Base-by-base conservation (phyloP, 2,888 invertebrate genomes). In the Polyommatus icarus region DNA sequence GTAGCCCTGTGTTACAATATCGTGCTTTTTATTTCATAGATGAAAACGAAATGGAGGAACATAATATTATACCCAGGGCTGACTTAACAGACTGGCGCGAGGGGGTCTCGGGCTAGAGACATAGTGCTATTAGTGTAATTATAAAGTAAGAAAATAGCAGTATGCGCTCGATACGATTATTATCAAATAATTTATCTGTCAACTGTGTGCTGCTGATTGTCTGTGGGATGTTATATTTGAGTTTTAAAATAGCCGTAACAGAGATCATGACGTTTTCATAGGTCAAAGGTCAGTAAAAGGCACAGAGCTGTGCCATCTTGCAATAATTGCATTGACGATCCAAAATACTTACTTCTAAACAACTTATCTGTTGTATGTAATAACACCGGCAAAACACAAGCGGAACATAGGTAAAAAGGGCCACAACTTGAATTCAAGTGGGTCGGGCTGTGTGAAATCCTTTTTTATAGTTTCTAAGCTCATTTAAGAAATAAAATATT, bases 211-310 rank as follows among this genome's bases (percentile, higher is more conserved):
- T 79, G 78, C 78, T 82, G 80, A 72, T 84, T 88, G 89, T 85
- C 88, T 88, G 89, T 87, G 89, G 88, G 88, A 87, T 87, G 36
- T 18, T 46, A 67, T 10, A 24, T 32, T 61, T 59, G 8, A 61
- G 20, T 61, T 24, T 61, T 20, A 61, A 20, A 61, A 24, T 20
- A 10, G 10, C 24, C 12, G 4, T 20, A 24, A 20, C 20, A 61
- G 20, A 24, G 24, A 20, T 10, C 10, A 29, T 3, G 15, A 67
- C 1, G 6, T 67, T 67, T 67, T 67, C 29, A 67, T 15, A 29
- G 67, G 18, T 67, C 67, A 67, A 20, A 67, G 67, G 67, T 67
- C 67, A 15, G 29, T 67, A 1, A 29, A 29, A 24, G 15, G 10
- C 1, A 61, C 4, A 0, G 20, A 61, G 61, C 61, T 5, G 5